Percentiles rank a stretch among this genome's conserved stretches.
phyloP scores from a whole-genome alignment of 2,797 vertebrate species.

The Fundulus diaphanus region DNA sequence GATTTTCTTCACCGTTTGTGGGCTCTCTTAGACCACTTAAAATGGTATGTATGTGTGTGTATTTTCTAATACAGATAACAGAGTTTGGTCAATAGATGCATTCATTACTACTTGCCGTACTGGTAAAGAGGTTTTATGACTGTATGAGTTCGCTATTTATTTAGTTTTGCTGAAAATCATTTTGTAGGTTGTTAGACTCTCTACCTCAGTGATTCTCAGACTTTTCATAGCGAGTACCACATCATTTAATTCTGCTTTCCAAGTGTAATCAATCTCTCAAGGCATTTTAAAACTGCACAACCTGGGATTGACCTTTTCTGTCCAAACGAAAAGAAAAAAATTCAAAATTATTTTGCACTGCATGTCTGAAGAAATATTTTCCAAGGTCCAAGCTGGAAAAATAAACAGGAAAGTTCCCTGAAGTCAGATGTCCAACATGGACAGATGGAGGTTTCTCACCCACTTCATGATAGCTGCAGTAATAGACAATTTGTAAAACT shows the following conservation, averaged over 20 bases:
- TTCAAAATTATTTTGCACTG: not conserved
- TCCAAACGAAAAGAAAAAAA: not conserved
- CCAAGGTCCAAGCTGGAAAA: not conserved
- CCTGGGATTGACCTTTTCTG: not conserved
- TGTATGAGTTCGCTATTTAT: not conserved
- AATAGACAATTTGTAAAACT: not conserved
- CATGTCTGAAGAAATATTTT: not conserved
- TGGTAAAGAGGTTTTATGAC: not conserved
- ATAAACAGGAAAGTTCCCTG: not conserved
- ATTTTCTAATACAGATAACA: not conserved
- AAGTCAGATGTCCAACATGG: not conserved
- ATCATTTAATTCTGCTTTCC: not conserved
- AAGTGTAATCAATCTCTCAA: not conserved
- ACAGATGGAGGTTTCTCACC: slow-evolving; percentile 9
- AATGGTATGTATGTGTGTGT: slow-evolving; percentile 82
- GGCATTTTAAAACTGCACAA: not conserved
- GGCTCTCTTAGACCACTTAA: slow-evolving; percentile 91
- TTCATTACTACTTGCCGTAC: not conserved
- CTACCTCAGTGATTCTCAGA: not conserved
- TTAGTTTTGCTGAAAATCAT: not conserved
- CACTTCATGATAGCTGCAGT: not conserved
- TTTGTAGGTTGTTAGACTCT: not conserved
- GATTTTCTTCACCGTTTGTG: slow-evolving; percentile 86
- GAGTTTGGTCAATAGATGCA: not conserved
- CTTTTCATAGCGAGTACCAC: not conserved